Base-by-base conservation (phyloP, 2,888 invertebrate genomes). In the Megastigmus dorsalis region DNA sequence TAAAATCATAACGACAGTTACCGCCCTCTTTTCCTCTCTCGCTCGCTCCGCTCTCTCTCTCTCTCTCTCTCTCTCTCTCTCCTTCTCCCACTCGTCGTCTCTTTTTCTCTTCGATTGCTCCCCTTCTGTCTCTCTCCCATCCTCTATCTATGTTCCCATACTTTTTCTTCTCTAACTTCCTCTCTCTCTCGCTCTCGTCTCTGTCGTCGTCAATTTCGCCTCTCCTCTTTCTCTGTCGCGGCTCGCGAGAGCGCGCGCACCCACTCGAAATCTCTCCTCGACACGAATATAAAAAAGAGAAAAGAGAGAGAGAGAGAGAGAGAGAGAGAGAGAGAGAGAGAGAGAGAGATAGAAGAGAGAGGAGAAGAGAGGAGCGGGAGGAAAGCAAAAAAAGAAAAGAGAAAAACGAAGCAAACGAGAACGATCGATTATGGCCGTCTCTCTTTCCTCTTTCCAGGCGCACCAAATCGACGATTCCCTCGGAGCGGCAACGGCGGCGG, bases 1-100 rank as follows among this genome's bases (percentile, higher is more conserved):
- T 63, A 71, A 71, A 71, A 63, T 71, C 71, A 71, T 71, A 71
- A 71, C 71, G 71, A 71, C 71, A 71, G 71, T 71, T 70, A 28
- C 62, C 54, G 38, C 71, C 48, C 63, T 60, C 71, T 63, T 38
- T 54, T 54, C 41, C 65, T 48, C 50, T 54, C 38, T 43, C 20
- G 26, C 15, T 7, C 30, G n/a, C 38, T 15, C 28, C 7, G 30
- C 30, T 23, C 18, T 36, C 33, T n/a, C n/a, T 26, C 59, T 10
- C 26, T n/a, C n/a, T n/a, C n/a, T n/a, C n/a, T n/a, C n/a, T n/a
- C n/a, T n/a, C 48, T 43, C 36, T 33, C 4, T 36, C 59, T 50
- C 33, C 6, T n/a, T 55, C 26, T n/a, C n/a, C n/a, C n/a, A n/a
- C n/a, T n/a, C n/a, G n/a, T n/a, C n/a, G n/a, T n/a, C 30, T 71